Evolutionary conservation across 1,140 invertebrate genomes (phyloP), one percentile per base, ranked within the genome.

Genomic region (Drosophila asahinai): DNA sequence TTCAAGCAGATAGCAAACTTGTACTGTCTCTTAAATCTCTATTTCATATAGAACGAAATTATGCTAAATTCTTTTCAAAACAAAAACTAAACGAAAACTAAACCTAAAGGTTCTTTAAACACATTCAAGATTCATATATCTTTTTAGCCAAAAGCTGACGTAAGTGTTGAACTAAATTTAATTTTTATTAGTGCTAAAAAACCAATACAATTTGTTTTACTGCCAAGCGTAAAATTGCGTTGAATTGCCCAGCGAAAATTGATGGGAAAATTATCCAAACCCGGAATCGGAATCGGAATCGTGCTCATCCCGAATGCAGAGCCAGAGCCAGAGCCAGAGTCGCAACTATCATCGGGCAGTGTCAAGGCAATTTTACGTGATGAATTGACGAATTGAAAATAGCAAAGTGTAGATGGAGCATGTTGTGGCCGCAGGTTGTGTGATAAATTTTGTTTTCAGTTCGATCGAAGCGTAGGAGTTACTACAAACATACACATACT

Each of bases 21-120:
- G 66, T 78, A 72, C 65, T 77, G 47, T 83, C 70, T 75, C 70
- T 55, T 42, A 79, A 72, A 66, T 84, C 74, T 84, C 71, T 84
- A 84, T 81, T 77, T 80, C 77, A 92, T 91, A 91, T 91, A 91
- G 90, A 91, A 91, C 90, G 90, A 91, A 91, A 91, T 91, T 92
- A 92, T 87, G 76, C 89, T 89, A 89, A 91, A 90, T 91, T 91
- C 68, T 62, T 68, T 77, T 52, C 52, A 48, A 79, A 84, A 79
- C 22, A 66, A 51, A 36, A 36, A 54, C 40, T 66, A 77, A 66
- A 47, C 12, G 1, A 47, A 17, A 36, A 62, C 42, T 33, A 77
- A 65, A 70, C 52, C 36, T 14, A 38, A 36, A 5, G 54, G 54
- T 57, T 40, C 66, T 79, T 61, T 9, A 54, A 55, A 80, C 45